Base-by-base conservation (phyloP, 2,113 vertebrate species). In the Apodemus speciosus region DNA sequence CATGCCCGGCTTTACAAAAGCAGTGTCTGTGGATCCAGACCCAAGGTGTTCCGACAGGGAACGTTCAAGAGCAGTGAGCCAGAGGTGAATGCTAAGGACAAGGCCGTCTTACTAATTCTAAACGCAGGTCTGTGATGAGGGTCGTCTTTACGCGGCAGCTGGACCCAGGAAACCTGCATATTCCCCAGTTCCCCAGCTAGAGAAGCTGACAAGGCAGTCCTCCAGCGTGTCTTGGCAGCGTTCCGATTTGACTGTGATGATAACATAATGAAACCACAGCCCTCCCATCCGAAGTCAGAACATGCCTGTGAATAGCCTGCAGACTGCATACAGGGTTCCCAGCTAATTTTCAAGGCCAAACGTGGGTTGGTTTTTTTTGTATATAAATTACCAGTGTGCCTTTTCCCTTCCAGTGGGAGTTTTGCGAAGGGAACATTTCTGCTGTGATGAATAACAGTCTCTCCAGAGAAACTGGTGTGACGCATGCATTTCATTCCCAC, bases 311-410 rank as follows among this genome's bases (percentile, higher is more conserved):
- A 97, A 95, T 95, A 96, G 86, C 95, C 84, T 90, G 60, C 85
- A 94, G 96, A 56, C 90, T 38, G 46, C 83, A 51, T 66, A 79
- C 35, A 58, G 90, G 86, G 90, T 95, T 92, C 88, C 91, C 94
- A 92, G 96, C 2, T 88, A 93, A 77, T 79, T 83, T 92, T 80
- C 88, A 90, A 90, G 93, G 96, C 90, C 94, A 76, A 85, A 89
- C 27, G 86, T 97, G 95, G 96, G 95, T 43, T 95, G 92, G 85
- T 75, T 92, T 92, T 92, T 92, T 46, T 96, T 94, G 96, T 94
- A 30, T 75, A 95, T 90, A 94, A 96, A 95, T 96, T 96, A 92
- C 95, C 93, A 92, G 86, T 83, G 92, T 10, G n/a, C 95, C 94
- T 93, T 96, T 93, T 92, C 88, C 92, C 64, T 84, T 94, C 89